phyloP scores from a whole-genome alignment of 2,888 invertebrate genomes.

The Melinaea menophilus region DNA sequence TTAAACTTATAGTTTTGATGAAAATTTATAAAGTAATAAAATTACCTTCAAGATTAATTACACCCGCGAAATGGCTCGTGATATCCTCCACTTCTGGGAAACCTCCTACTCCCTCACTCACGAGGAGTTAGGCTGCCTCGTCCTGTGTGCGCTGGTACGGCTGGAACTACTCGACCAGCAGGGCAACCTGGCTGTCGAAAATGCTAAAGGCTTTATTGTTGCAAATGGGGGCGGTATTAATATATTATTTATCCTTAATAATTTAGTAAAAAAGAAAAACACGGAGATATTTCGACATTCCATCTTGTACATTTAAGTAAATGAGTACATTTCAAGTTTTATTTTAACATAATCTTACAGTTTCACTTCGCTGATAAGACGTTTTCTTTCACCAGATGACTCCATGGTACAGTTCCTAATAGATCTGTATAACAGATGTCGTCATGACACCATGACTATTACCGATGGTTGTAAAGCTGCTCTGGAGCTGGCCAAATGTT shows the following conservation, averaged over 20 bases:
- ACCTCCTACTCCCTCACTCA: conserved; percentile 25
- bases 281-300: background rate
- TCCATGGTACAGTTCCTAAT: conserved; percentile 32
- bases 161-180: conserved; percentile 36
- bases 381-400: conserved; percentile 36
- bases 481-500: conserved; percentile 41
- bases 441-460: background rate
- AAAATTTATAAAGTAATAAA: no score
- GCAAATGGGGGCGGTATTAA: conserved; percentile 56
- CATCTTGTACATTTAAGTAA: no score
- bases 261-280: background rate
- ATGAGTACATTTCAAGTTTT: no score
- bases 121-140: conserved; percentile 41
- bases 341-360: no score
- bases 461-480: conserved; percentile 29
- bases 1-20: no score
- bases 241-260: conserved; percentile 3
- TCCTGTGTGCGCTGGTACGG: conserved; percentile 39
- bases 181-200: conserved; percentile 26
- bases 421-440: conserved; percentile 20
- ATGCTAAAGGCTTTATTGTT: conserved; percentile 35
- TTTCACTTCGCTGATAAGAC: background rate
- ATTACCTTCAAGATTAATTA: conserved; percentile 35
- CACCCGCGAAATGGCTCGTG: conserved; percentile 30
- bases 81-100: conserved; percentile 46